Conservation (phyloP, 2,797 vertebrate genomes). For the Tokudaia tokunoshimensis region DNA sequence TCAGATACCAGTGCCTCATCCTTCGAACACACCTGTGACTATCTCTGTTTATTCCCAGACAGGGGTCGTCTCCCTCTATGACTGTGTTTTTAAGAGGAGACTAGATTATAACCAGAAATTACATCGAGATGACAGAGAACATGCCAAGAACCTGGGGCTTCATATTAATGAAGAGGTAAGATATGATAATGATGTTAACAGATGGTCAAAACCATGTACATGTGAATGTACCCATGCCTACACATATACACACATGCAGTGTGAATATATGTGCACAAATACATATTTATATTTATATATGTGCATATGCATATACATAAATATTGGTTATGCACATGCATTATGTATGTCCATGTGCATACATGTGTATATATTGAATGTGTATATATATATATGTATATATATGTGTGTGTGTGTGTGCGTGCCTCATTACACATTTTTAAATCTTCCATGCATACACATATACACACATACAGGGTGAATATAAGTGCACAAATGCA, state of each 20-base stretch:
- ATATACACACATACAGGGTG: no score
- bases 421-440: no score
- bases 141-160: constrained; percentile 89
- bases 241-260: no score
- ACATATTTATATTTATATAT: not conserved
- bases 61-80: constrained; percentile 88
- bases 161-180: constrained; percentile 92
- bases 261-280: not conserved
- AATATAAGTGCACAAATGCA: no score
- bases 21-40: no score
- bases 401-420: not conserved
- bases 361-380: not conserved
- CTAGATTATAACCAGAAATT: constrained; percentile 90
- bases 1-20: accelerated
- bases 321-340: not conserved
- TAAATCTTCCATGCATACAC: no score
- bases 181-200: not conserved
- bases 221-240: no score
- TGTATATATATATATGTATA: not conserved
- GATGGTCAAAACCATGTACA: accelerated
- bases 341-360: not conserved
- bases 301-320: not conserved
- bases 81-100: constrained; percentile 88
- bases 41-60: constrained; percentile 85
- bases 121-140: constrained; percentile 91